Base-by-base conservation (phyloP, 1,140 invertebrate genomes). In the Himalopsyche phryganea region DNA sequence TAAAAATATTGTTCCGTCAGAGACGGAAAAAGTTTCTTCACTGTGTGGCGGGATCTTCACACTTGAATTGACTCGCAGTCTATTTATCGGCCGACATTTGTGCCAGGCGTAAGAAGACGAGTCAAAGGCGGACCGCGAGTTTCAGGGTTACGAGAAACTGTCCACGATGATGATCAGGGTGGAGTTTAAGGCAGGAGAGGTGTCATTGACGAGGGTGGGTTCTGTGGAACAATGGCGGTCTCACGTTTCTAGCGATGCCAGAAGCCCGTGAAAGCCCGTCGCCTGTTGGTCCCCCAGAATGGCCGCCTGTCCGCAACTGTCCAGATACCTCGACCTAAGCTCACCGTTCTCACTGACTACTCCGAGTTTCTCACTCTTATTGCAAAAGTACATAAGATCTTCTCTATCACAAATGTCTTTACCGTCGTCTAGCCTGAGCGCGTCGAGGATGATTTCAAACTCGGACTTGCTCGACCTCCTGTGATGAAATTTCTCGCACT, bases 241-340 rank as follows among this genome's bases (percentile, higher is more conserved):
- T 75, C 71, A 87, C 70, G 84, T 85, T 67, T 87, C 85, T 61
- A 87, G 69, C 3, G 85, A 86, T 2, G 85, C 82, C 20, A 87
- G 85, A 46, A 87, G 74, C 69, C 82, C 85, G 67, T 86, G 85
- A 68, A 86, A 86, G 47, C 82, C 80, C 54, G 80, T 80, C 4
- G 83, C 84, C 33, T 58, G 60, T 67, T 85, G 84, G 50, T 87
- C 81, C 61, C 86, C 85, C 66, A 84, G 82, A 73, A 87, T 85
- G 33, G 85, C 84, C 52, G 84, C 77, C 61, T 86, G 85, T 36
- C 85, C 85, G 65, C 84, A 80, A 58, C 66, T 79, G 70, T 68
- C 80, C 69, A 56, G 74, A 23, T 17, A 60, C 11, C 58, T 41
- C 69, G 56, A 69, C 66, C 70, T 67, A 10, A 76, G 69, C 49